Evolutionary conservation across 1,140 invertebrate genomes (phyloP).

Genomic region (Steinernema khuongi): DNA sequence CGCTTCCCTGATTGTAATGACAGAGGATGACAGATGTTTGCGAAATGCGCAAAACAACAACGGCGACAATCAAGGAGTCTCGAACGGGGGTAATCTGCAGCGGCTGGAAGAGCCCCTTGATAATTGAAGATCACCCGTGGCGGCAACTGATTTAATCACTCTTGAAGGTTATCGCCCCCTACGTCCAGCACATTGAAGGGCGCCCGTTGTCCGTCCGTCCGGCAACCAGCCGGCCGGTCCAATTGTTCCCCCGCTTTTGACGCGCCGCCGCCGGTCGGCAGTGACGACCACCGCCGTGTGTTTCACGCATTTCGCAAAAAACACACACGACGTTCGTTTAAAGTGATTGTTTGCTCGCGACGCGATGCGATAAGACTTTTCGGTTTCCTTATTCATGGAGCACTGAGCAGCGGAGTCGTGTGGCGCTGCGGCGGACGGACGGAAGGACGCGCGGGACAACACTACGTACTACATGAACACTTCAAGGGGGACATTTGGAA

Average conservation of each 20-base stretch:
- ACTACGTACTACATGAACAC: no score
- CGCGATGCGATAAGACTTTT: slow-evolving; percentile 13
- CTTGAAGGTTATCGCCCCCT: not conserved
- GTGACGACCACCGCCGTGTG: not conserved
- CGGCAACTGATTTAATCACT: no score
- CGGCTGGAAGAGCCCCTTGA: no score
- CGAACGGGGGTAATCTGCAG: no score
- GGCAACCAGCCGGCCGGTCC: not conserved
- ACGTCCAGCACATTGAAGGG: not conserved
- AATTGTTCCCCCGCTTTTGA: not conserved
- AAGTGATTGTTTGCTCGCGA: slow-evolving; percentile 16
- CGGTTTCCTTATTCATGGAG: slow-evolving; percentile 16
- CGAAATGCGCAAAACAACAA: no score
- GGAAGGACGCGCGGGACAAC: no score
- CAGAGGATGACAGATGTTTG: no score
- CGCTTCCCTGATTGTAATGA: no score
- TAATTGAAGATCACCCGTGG: no score
- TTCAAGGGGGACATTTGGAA: no score
- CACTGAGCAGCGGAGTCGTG: not conserved
- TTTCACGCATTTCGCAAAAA: slow-evolving; percentile 17
- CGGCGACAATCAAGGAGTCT: no score
- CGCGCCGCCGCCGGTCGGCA: not conserved
- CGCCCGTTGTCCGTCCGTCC: no score
- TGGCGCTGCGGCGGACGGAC: not conserved
- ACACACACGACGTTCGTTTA: slow-evolving; percentile 16